A percentile compares a stretch with the other conserved stretches of the same genome.
Conservation (phyloP, 2,797 vertebrate species). For the Enteromius afrohamiltoni region DNA sequence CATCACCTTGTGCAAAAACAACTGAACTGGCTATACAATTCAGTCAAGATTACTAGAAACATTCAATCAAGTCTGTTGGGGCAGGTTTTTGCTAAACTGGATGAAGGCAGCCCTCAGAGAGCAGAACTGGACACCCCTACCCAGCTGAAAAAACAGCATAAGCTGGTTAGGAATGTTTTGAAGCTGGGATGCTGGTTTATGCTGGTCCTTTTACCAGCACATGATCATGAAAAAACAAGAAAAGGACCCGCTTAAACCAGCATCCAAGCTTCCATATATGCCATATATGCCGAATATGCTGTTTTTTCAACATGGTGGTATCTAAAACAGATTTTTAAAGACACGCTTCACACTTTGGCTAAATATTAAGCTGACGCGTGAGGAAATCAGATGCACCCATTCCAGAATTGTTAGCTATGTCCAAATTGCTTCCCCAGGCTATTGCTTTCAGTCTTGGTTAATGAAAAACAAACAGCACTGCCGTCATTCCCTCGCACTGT, state of each 20-base stretch:
- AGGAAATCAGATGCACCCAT: constrained; percentile 1
- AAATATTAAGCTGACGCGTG: background rate
- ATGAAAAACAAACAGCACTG: constrained; percentile 47
- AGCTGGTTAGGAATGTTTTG: no score
- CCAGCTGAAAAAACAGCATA: no score
- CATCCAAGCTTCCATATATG: no score
- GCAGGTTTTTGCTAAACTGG: background rate
- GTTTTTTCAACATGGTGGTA: background rate
- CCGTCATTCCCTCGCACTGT: background rate
- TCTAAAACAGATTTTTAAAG: background rate
- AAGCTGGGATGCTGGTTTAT: no score
- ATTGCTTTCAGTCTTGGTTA: constrained; percentile 1
- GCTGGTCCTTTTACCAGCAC: no score
- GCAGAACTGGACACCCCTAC: background rate
- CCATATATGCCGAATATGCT: no score
- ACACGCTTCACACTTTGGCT: background rate
- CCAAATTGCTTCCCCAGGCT: constrained; percentile 13
- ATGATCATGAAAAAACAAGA: no score
- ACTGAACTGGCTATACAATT: background rate
- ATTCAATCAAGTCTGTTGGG: background rate
- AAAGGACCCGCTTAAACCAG: no score
- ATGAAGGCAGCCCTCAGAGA: background rate
- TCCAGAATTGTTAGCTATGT: constrained; percentile 3
- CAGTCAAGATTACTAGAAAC: background rate
- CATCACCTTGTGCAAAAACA: background rate